Percentiles rank a stretch among this genome's conserved stretches.
Evolutionary conservation across 2,888 invertebrate genomes (phyloP).

Genomic region (Tethea ocularis): DNA sequence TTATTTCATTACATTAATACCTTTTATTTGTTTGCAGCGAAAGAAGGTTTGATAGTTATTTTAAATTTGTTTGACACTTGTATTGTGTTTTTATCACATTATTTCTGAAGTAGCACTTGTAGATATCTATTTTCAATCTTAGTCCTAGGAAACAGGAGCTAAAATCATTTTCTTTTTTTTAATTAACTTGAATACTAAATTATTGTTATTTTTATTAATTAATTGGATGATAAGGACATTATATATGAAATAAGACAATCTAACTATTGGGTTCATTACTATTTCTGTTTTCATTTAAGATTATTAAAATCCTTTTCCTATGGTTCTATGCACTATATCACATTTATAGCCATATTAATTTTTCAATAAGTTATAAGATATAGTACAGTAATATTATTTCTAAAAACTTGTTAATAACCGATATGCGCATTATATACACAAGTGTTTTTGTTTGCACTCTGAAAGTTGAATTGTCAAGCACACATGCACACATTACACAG

Average conservation of each 20-base stretch:
- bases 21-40: constrained; percentile 67
- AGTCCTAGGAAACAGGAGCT: not conserved
- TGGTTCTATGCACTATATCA: too few species aligned
- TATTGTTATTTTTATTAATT: too few species aligned
- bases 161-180: too few species aligned
- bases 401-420: not conserved
- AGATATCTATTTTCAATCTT: not conserved
- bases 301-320: not conserved
- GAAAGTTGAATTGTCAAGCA: not conserved
- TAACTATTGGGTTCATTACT: too few species aligned
- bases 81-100: constrained; percentile 5
- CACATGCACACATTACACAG: not conserved
- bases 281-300: not conserved
- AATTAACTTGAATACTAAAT: not conserved
- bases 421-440: not conserved
- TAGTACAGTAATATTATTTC: too few species aligned
- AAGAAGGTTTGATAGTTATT: constrained; percentile 69
- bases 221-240: too few species aligned
- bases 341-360: not conserved
- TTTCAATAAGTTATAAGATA: not conserved
- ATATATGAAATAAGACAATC: too few species aligned
- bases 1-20: constrained; percentile 18
- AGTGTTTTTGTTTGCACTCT: not conserved
- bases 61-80: constrained; percentile 26
- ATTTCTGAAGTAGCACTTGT: not conserved